phyloP scores from a whole-genome alignment of 92 coral and sea anemone genomes.

The Meandrina meandrites region DNA sequence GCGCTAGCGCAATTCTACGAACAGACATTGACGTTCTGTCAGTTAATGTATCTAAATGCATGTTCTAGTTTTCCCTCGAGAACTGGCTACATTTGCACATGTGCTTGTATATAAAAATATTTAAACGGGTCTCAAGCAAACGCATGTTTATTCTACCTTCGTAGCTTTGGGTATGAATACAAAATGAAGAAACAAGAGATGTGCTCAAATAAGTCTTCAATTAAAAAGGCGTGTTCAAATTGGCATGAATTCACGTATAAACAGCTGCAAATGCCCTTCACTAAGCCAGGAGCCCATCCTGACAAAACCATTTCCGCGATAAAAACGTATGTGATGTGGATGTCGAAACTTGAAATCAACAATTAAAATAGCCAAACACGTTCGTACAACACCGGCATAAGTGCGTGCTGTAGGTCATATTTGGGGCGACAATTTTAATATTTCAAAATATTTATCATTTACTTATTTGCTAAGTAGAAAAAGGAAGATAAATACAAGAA shows the following conservation, averaged over 20 bases:
- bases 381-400: background rate
- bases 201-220: background rate
- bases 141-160: background rate
- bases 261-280: background rate
- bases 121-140: background rate
- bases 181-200: no score
- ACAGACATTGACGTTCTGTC: background rate
- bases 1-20: background rate
- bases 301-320: background rate
- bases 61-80: background rate
- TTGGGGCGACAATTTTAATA: background rate
- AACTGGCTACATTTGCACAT: background rate
- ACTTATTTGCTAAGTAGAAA: background rate
- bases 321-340: background rate
- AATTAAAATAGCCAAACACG: background rate
- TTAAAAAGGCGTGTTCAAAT: background rate
- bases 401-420: background rate
- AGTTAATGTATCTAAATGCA: background rate
- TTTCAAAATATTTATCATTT: background rate
- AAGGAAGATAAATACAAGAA: background rate
- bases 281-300: no score
- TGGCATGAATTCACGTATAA: background rate
- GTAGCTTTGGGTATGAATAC: background rate
- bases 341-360: background rate
- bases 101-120: background rate